These are phyloP conservation scores for Sialis fuliginosa DNA, from an alignment of 2,888 invertebrate species.

Conservation along the genomic window DNA sequence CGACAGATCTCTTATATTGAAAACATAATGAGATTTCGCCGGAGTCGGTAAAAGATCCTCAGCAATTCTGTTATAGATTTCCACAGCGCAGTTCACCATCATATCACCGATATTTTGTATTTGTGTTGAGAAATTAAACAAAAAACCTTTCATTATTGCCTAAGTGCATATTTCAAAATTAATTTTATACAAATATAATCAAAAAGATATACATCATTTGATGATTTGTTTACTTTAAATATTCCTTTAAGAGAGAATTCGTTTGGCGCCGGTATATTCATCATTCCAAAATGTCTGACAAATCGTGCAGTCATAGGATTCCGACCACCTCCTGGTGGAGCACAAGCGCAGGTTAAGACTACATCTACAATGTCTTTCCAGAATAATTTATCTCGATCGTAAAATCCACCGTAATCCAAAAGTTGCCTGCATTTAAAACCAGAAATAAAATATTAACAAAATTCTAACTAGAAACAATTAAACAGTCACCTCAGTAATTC, in stretches of 20 bases:
- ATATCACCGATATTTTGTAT: conserved; percentile 47
- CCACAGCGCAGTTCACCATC: conserved; percentile 68
- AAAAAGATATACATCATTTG: conserved; percentile 23
- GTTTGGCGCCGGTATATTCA: conserved; percentile 67
- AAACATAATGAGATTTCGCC: conserved; percentile 81
- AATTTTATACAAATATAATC: conserved; percentile 7
- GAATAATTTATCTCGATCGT: conserved; percentile 72
- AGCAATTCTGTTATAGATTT: conserved; percentile 64
- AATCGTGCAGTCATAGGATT: conserved; percentile 72
- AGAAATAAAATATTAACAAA: background rate
- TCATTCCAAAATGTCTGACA: conserved; percentile 74
- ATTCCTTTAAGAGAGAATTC: conserved; percentile 60
- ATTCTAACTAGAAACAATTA: too few species aligned
- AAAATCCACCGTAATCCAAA: conserved; percentile 62
- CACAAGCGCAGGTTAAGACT: conserved; percentile 66
- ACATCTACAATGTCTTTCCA: conserved; percentile 82
- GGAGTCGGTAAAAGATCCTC: conserved; percentile 76
- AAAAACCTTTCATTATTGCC: conserved; percentile 57
- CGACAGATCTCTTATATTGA: conserved; percentile 78
- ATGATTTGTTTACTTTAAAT: conserved; percentile 35
- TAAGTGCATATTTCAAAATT: conserved; percentile 16
- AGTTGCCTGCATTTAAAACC: conserved; percentile 35
- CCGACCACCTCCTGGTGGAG: conserved; percentile 80
- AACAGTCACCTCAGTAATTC: conserved; percentile 56
- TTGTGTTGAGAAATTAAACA: conserved; percentile 55